Conservation (phyloP, 2,113 vertebrate species). For the Albula glossodonta region DNA sequence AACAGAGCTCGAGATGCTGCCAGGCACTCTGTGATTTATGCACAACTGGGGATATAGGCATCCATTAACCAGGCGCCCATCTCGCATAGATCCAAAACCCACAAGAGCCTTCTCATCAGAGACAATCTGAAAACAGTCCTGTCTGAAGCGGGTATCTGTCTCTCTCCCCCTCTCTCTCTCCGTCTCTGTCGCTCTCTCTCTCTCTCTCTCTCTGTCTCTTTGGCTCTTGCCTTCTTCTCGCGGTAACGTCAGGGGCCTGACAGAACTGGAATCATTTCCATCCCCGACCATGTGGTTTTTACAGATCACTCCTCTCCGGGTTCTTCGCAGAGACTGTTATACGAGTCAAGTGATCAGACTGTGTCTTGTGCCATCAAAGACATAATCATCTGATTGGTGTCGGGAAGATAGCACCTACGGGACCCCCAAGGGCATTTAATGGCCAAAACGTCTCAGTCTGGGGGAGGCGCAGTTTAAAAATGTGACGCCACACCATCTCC, state of each 20-base stretch:
- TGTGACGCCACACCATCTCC: constrained; percentile 23
- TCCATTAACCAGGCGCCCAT: constrained; percentile 17
- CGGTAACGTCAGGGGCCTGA: background rate
- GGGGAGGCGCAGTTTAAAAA: constrained; percentile 18
- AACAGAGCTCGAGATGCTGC: constrained; percentile 16
- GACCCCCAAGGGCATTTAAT: background rate
- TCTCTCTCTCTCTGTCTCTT: background rate
- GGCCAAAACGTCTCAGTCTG: background rate
- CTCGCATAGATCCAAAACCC: constrained; percentile 12
- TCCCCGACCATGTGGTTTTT: background rate
- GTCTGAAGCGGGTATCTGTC: constrained; percentile 11
- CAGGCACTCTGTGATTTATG: constrained; percentile 15
- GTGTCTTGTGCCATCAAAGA: constrained; percentile 10
- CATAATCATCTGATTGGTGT: constrained; percentile 3
- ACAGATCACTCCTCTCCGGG: background rate
- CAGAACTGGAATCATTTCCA: background rate
- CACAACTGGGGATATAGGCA: constrained; percentile 21
- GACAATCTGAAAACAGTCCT: constrained; percentile 17
- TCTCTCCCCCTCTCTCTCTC: background rate
- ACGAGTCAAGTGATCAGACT: background rate
- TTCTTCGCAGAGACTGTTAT: background rate
- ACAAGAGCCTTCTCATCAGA: constrained; percentile 8
- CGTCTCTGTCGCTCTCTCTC: background rate
- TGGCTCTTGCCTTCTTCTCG: background rate
- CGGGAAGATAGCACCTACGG: background rate